These are phyloP conservation scores for Rhea pennata DNA, from an alignment of 2,113 vertebrate genomes.

Conservation along the genomic window DNA sequence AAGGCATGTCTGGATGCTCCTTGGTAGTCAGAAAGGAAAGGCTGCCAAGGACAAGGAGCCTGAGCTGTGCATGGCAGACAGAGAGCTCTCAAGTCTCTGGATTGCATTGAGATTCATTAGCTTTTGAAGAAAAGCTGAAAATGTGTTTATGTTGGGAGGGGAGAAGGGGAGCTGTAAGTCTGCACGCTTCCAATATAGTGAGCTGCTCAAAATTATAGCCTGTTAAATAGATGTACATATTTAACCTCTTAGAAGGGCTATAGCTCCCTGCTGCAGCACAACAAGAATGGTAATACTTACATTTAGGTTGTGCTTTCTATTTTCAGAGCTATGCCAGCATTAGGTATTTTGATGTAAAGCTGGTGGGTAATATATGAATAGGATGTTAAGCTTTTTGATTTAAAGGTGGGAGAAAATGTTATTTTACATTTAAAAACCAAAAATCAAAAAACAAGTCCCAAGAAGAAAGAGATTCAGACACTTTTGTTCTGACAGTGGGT, in stretches of 20 bases:
- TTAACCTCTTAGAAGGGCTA: slow-evolving; percentile 30
- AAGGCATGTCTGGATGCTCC: slow-evolving; percentile 36
- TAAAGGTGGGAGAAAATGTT: neutral
- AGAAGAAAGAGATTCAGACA: neutral
- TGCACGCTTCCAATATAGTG: neutral
- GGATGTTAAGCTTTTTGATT: neutral
- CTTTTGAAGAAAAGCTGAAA: slow-evolving; percentile 28
- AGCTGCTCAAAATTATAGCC: slow-evolving; percentile 10
- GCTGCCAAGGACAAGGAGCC: neutral
- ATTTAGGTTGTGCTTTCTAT: slow-evolving; percentile 16
- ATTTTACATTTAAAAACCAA: neutral
- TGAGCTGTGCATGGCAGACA: neutral
- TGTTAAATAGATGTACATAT: neutral
- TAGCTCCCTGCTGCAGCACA: slow-evolving; percentile 26
- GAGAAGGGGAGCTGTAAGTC: neutral
- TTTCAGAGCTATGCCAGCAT: neutral
- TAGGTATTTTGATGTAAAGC: neutral
- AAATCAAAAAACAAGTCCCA: neutral
- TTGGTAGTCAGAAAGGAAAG: neutral
- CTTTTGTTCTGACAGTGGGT: neutral
- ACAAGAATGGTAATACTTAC: slow-evolving; percentile 10
- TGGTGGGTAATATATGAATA: neutral
- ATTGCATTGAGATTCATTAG: neutral
- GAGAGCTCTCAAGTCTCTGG: neutral
- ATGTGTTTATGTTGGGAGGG: neutral